Conservation (phyloP, 2,797 vertebrate genomes). For the Silurus lanzhouensis region DNA sequence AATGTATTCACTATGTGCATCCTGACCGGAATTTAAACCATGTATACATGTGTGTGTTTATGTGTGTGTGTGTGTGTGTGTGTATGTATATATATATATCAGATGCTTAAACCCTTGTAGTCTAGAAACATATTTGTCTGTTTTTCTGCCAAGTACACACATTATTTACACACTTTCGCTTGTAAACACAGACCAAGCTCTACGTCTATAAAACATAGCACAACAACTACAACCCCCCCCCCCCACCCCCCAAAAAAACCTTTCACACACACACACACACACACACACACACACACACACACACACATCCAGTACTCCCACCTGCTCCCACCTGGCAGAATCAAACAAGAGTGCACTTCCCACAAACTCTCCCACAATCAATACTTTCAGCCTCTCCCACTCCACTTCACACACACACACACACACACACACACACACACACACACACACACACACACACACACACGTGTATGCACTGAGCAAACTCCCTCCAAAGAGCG, state of each 20-base stretch:
- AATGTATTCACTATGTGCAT: background rate
- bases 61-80: too few relatives aligned
- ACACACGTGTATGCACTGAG: constrained; percentile 43
- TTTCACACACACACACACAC: constrained; percentile 50
- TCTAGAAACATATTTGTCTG: background rate
- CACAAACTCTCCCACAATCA: constrained; percentile 80
- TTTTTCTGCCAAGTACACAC: background rate
- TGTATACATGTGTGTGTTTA: too few relatives aligned
- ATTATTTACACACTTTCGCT: constrained; percentile 14
- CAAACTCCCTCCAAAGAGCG: constrained; percentile 60
- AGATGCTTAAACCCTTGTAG: too few relatives aligned
- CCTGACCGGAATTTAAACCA: background rate
- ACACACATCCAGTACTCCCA: constrained; percentile 63
- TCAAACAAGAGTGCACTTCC: constrained; percentile 75
- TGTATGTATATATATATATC: too few relatives aligned
- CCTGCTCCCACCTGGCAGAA: constrained; percentile 76
- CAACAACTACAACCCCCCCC: constrained; percentile 55
- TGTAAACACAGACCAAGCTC: constrained; percentile 47
- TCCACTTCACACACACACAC: constrained; percentile 62
- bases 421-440: constrained; percentile 63
- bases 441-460: constrained; percentile 45
- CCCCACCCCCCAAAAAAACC: constrained; percentile 4
- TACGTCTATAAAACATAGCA: constrained; percentile 44
- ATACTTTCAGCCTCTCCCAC: constrained; percentile 75
- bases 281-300: constrained; percentile 48